A percentile compares a stretch with the other conserved stretches of the same genome.
Evolutionary conservation across 1,140 invertebrate species (phyloP).

Genomic region (Dryas iulia): DNA sequence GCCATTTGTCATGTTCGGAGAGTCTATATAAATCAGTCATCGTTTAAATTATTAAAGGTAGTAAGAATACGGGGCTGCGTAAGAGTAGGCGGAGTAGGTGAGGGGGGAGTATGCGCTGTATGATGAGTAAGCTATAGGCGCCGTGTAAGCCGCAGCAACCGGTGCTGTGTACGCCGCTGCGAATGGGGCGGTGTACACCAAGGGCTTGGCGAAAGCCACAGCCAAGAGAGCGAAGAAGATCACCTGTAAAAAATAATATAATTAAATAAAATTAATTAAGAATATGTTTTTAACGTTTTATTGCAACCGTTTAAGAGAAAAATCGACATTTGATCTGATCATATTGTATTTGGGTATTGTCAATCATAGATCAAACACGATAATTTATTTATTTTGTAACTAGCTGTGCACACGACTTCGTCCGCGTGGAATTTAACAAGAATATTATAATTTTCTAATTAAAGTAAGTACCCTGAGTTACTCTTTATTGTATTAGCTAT

Average conservation of each 20-base stretch:
- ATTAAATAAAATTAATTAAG: too few species aligned
- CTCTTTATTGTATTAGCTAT: too few species aligned
- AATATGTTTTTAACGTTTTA: too few species aligned
- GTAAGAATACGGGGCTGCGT: slow-evolving; percentile 61
- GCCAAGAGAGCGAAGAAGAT: slow-evolving; percentile 79
- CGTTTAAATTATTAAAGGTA: slow-evolving; percentile 33
- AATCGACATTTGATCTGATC: too few species aligned
- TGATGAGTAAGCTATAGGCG: slow-evolving; percentile 54
- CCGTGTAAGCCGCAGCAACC: slow-evolving; percentile 61
- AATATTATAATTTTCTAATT: too few species aligned
- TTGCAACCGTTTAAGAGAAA: too few species aligned
- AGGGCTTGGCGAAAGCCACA: slow-evolving; percentile 76
- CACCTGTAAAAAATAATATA: slow-evolving; percentile 61
- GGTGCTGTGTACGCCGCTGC: slow-evolving; percentile 65
- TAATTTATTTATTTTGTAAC: too few species aligned
- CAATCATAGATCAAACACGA: too few species aligned
- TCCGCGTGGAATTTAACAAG: too few species aligned
- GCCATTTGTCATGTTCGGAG: background rate
- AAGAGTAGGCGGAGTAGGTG: slow-evolving; percentile 58
- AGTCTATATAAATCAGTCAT: background rate
- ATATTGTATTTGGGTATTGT: too few species aligned
- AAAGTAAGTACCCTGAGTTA: too few species aligned
- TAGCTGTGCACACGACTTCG: too few species aligned
- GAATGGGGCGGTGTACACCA: slow-evolving; percentile 64
- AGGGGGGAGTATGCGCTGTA: slow-evolving; percentile 48